These are phyloP conservation scores for Metalampra italica DNA, from an alignment of 2,888 invertebrate genomes.

Conservation along the genomic window DNA sequence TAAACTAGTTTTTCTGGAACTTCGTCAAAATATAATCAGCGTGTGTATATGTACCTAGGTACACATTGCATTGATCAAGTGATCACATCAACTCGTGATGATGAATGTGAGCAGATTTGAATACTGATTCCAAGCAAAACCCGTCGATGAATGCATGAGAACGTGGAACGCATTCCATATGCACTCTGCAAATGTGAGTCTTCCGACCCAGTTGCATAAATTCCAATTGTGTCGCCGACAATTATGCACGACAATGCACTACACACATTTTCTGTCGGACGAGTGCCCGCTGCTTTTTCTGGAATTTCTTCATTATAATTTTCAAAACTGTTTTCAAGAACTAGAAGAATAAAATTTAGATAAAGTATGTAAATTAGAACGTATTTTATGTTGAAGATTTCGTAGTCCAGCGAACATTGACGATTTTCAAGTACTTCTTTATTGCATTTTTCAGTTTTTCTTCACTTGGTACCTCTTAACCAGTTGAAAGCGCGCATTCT, in stretches of 20 bases:
- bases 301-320: slow-evolving; percentile 6
- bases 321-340: background rate
- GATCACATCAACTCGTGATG: slow-evolving; percentile 25
- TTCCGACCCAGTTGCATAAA: slow-evolving; percentile 41
- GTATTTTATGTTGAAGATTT: too few relatives aligned
- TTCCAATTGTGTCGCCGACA: slow-evolving; percentile 39
- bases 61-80: background rate
- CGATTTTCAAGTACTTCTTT: too few relatives aligned
- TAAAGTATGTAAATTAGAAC: too few relatives aligned
- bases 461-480: too few relatives aligned
- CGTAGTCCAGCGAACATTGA: too few relatives aligned
- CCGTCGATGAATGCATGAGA: slow-evolving; percentile 7
- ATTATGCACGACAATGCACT: slow-evolving; percentile 32
- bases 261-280: slow-evolving; percentile 22
- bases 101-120: slow-evolving; percentile 20
- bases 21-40: too few relatives aligned
- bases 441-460: too few relatives aligned
- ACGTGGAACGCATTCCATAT: slow-evolving; percentile 12
- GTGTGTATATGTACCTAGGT: background rate
- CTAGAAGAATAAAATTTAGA: too few relatives aligned
- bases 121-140: slow-evolving; percentile 3
- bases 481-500: too few relatives aligned
- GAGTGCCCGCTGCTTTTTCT: slow-evolving; percentile 1
- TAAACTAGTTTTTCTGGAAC: too few relatives aligned
- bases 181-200: slow-evolving; percentile 12